Evolutionary conservation across 2,797 vertebrate genomes (phyloP).

Genomic region (Microcaecilia unicolor): DNA sequence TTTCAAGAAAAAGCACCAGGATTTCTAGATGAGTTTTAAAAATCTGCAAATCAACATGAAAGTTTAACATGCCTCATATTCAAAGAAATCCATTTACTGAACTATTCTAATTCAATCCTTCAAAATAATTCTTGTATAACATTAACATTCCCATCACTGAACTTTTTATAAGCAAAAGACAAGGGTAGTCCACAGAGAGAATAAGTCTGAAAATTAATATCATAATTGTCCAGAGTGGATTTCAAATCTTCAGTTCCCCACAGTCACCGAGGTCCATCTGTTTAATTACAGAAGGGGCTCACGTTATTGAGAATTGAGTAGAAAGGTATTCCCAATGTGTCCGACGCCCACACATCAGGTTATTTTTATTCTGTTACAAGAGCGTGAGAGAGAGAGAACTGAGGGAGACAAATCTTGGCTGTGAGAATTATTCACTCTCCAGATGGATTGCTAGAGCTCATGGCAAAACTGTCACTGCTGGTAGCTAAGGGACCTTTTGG

Average conservation of each 20-base stretch:
- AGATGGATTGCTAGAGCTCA: too few relatives aligned
- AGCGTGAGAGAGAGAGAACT: not conserved
- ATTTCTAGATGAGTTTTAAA: too few relatives aligned
- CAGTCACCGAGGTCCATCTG: slow-evolving; percentile 46
- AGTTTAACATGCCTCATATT: slow-evolving; percentile 15
- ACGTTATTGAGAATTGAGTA: slow-evolving; percentile 30
- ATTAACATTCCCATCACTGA: slow-evolving; percentile 46
- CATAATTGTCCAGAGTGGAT: slow-evolving; percentile 50
- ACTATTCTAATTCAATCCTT: slow-evolving; percentile 36
- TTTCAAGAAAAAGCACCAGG: too few relatives aligned
- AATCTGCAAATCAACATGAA: too few relatives aligned
- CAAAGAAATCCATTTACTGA: slow-evolving; percentile 11
- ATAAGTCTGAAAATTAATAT: slow-evolving; percentile 50
- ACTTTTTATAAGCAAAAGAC: slow-evolving; percentile 28
- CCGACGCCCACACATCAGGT: slow-evolving; percentile 8
- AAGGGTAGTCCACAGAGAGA: slow-evolving; percentile 46
- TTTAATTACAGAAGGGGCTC: slow-evolving; percentile 44
- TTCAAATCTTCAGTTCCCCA: slow-evolving; percentile 39
- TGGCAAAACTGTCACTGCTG: too few relatives aligned
- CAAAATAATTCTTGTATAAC: slow-evolving; percentile 48
- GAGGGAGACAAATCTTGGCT: too few relatives aligned
- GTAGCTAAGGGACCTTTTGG: not conserved
- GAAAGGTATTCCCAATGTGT: slow-evolving; percentile 21
- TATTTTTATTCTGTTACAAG: slow-evolving; percentile 22
- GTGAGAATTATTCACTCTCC: too few relatives aligned